Base-by-base conservation (phyloP, 1,140 invertebrate genomes). In the Diabrotica virgifera region DNA sequence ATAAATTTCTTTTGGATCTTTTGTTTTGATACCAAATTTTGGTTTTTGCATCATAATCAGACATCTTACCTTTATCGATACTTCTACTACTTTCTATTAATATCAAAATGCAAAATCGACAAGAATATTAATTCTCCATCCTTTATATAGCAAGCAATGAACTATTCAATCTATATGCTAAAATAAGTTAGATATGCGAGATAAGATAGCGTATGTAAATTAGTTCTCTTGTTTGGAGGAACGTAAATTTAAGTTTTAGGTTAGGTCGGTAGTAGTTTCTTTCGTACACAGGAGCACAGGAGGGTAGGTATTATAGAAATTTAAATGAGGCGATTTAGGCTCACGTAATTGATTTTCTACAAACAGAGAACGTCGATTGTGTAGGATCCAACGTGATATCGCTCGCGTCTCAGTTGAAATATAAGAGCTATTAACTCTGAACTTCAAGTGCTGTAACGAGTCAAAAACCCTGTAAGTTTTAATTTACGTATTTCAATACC, bases 121-220 rank as follows among this genome's bases (percentile, higher is more conserved):
- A 36, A 55, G 35, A 11, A 55, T 55, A 55, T 55, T 55, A 55
- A 55, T 55, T 55, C 24, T 5, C 53, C 24, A 6, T 55, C 53
- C 13, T 13, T 55, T 35, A 55, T 46, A 10, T 55, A 55, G 53
- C 9, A 55, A 55, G 53, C 53, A 55, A 55, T 36, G 53, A 55
- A 55, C 53, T 55, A 55, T 55, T 55, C 53, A 55, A 55, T 55
- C 24, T 55, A 55, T 55, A 55, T 55, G 53, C 53, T 55, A 55
- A 55, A 55, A 24, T 55, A 55, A 55, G 53, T 55, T 55, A 55
- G 53, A 55, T 55, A 55, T 55, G 53, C 53, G 35, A 55, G 53
- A 55, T 55, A 55, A 55, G 53, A 14, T 55, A 35, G 53, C 24
- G 13, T 24, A 55, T 55, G 53, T 36, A 55, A 55, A 55, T 55